Base-by-base conservation (phyloP, 1,140 invertebrate genomes). In the Panagrolaimus sp. region DNA sequence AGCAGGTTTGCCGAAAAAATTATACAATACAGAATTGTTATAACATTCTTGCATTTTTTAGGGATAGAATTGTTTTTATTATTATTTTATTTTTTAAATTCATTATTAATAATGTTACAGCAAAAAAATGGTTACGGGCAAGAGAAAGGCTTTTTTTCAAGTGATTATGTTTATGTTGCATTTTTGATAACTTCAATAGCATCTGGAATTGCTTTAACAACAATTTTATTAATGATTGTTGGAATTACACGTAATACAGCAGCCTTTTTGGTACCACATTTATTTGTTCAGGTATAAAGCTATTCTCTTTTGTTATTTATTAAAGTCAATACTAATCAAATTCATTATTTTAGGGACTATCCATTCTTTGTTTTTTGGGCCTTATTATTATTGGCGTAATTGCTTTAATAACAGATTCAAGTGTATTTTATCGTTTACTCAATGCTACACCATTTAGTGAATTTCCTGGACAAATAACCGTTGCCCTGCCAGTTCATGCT, bases 361-460 rank as follows among this genome's bases (percentile, higher is more conserved):
- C 70, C 2, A 63, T 78, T 23, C 44, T 82, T 43, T 74, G 71
- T 27, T 73, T 81, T 23, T 65, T 78, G 44, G 4, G 72, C 4
- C 62, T 82, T 1, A 44, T 82, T 4, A 66, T 81, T 27, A 65
- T 76, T 46, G 78, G 75, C 31, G 69, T 70, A 7, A 75, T 81
- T 45, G 79, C 80, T 11, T 20, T 82, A 27, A 23, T 63, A 11
- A 82, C 79, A 11, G 76, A 81, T 65, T 69, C 71, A 13, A 66
- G 80, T 16, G 46, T 80, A 9, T 82, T 80, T 66, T 81, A 81
- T 51, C 65, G 79, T 16, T 46, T 81, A 14, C 67, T 81, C 2
- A 82, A 81, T 68, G 78, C 79, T 8, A 74, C 75, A n/a, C 78
- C 79, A 38, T 77, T 76, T 71, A 64, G 78, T 45, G 75, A 75